phyloP scores from a whole-genome alignment of 2,888 invertebrate species.

The Agonopterix heracliana region DNA sequence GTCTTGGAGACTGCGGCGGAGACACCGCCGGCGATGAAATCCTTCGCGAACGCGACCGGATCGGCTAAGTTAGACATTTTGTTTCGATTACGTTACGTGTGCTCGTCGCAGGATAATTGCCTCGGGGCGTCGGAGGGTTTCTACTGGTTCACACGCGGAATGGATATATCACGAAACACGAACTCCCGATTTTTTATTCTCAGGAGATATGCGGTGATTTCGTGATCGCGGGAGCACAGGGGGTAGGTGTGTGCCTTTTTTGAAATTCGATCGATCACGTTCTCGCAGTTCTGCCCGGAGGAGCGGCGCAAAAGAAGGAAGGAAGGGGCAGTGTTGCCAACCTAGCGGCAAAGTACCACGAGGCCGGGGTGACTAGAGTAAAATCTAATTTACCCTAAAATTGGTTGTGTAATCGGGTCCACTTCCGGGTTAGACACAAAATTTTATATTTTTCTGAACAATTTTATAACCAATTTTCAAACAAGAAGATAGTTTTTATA shows the following conservation, averaged over 20 bases:
- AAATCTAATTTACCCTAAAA: too few species aligned
- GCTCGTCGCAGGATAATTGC: constrained; percentile 48
- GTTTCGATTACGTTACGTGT: constrained; percentile 50
- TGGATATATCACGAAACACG: constrained; percentile 68
- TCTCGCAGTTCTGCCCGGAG: constrained; percentile 68
- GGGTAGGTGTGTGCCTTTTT: constrained; percentile 74
- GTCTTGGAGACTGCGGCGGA: constrained; percentile 97
- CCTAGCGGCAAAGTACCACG: constrained; percentile 59
- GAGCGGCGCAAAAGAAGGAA: constrained; percentile 74
- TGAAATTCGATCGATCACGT: constrained; percentile 76
- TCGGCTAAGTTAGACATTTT: constrained; percentile 78
- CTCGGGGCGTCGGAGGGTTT: constrained; percentile 46
- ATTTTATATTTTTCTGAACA: too few species aligned
- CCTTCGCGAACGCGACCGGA: constrained; percentile 92
- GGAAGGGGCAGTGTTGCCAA: constrained; percentile 71
- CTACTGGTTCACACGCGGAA: constrained; percentile 61
- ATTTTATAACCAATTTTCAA: too few species aligned
- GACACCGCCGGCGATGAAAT: constrained; percentile 94
- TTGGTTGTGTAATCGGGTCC: too few species aligned
- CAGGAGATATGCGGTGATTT: constrained; percentile 71
- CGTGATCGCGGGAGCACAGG: constrained; percentile 74
- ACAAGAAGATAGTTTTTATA: too few species aligned
- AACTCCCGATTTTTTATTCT: constrained; percentile 62
- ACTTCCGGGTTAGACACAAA: too few species aligned
- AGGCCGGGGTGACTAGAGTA: constrained; percentile 52